Evolutionary conservation across 2,888 invertebrate genomes (phyloP).

Genomic region (Phytoseiulus persimilis): DNA sequence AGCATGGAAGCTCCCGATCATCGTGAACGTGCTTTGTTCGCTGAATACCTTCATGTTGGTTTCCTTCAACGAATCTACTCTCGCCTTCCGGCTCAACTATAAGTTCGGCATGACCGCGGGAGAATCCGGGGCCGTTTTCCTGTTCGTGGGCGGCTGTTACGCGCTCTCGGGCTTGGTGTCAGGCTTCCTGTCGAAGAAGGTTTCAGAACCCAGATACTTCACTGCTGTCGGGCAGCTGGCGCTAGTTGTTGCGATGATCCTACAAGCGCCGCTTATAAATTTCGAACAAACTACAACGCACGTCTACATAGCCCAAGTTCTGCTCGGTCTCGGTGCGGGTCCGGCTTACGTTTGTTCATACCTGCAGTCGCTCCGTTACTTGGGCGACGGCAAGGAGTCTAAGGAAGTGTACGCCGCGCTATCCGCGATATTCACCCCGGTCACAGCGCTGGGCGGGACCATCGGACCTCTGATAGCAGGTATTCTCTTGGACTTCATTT

Average conservation of each 20-base stretch:
- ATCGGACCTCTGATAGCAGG: conserved; percentile 16
- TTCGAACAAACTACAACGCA: conserved; percentile 8
- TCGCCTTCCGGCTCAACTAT: conserved; percentile 11
- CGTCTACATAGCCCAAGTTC: conserved; percentile 9
- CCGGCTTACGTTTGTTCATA: conserved; percentile 17
- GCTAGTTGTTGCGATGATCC: not conserved
- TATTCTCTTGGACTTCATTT: not conserved
- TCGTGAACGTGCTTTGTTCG: conserved; percentile 13
- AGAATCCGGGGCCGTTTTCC: conserved; percentile 11
- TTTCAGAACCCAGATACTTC: conserved; percentile 10
- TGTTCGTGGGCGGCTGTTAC: not conserved
- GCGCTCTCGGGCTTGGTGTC: conserved; percentile 8
- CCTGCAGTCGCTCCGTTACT: conserved; percentile 21
- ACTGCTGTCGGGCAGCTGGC: not conserved
- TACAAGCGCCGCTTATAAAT: not conserved
- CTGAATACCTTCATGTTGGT: conserved; percentile 6
- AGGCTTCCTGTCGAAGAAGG: conserved; percentile 14
- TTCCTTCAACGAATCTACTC: conserved; percentile 18
- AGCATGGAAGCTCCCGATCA: not conserved
- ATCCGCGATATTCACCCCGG: conserved; percentile 12
- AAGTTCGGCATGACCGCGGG: conserved; percentile 25
- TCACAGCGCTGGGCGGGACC: conserved; percentile 13
- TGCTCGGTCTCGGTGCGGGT: not conserved
- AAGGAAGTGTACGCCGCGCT: conserved; percentile 17
- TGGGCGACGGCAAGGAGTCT: conserved; percentile 1